phyloP scores from a whole-genome alignment of 2,888 invertebrate genomes.

The Selenia dentaria region DNA sequence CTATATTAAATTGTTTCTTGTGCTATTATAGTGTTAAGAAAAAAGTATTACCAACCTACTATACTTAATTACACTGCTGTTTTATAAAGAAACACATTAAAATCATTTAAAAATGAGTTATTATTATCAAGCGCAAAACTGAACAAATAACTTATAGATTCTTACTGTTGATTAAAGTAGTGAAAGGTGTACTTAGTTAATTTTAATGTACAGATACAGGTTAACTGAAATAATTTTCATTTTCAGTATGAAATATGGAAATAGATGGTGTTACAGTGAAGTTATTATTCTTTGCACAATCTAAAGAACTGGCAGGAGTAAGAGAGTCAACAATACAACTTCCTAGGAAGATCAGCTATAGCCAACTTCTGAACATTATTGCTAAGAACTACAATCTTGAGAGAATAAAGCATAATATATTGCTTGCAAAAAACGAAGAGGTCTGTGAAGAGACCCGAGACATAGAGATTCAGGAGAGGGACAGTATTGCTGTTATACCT shows the following conservation, averaged over 20 bases:
- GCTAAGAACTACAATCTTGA: constrained; percentile 86
- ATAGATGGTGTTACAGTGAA: constrained; percentile 84
- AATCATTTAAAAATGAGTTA: too few species aligned
- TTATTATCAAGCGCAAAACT: too few species aligned
- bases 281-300: constrained; percentile 95
- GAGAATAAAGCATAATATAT: constrained; percentile 87
- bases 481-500: constrained; percentile 96
- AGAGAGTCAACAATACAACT: constrained; percentile 82
- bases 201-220: too few species aligned
- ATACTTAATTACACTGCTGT: too few species aligned
- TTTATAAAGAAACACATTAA: too few species aligned
- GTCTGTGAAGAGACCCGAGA: constrained; percentile 85
- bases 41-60: too few species aligned
- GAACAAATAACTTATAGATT: too few species aligned
- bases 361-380: constrained; percentile 86
- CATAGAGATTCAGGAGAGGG: constrained; percentile 86
- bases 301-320: constrained; percentile 91
- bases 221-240: too few species aligned
- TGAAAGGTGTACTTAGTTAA: too few species aligned
- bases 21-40: too few species aligned
- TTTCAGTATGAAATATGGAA: constrained; percentile 79
- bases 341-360: constrained; percentile 78
- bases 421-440: constrained; percentile 93
- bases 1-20: too few species aligned
- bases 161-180: too few species aligned